phyloP scores from a whole-genome alignment of 2,888 invertebrate species.

The Stenodera caucasica region DNA sequence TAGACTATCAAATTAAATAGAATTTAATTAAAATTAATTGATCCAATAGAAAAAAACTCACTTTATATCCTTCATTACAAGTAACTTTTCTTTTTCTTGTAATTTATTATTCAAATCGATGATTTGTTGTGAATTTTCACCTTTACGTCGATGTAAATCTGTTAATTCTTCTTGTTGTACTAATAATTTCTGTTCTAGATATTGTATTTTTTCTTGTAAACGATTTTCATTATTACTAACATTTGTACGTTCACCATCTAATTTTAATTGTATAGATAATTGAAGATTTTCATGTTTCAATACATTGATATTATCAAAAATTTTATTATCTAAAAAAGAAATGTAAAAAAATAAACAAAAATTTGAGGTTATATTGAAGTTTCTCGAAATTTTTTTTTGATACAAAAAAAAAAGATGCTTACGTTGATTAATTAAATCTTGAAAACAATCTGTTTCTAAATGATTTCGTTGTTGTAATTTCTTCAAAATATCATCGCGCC shows the following conservation, averaged over 20 bases:
- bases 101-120: conserved; percentile 84
- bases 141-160: conserved; percentile 82
- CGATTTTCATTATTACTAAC: conserved; percentile 51
- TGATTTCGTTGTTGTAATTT: conserved; percentile 75
- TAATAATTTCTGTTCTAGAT: conserved; percentile 82
- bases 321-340: conserved; percentile 69
- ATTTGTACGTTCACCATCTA: conserved; percentile 55
- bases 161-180: conserved; percentile 91
- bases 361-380: conserved; percentile 23
- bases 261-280: conserved; percentile 75
- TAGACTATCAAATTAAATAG: conserved; percentile 58
- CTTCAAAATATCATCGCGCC: conserved; percentile 72
- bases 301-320: conserved; percentile 81
- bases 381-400: background rate
- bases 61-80: conserved; percentile 74
- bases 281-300: conserved; percentile 83
- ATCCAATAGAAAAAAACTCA: conserved; percentile 39
- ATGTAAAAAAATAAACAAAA: conserved; percentile 10
- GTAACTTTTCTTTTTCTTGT: conserved; percentile 80
- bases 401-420: conserved; percentile 54
- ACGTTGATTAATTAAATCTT: conserved; percentile 81
- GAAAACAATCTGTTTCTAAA: conserved; percentile 73
- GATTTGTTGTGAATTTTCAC: conserved; percentile 92
- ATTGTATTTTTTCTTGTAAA: conserved; percentile 61
- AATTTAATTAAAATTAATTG: conserved; percentile 20